phyloP scores from a whole-genome alignment of 2,797 vertebrate species.

The Myotis pilosus region DNA sequence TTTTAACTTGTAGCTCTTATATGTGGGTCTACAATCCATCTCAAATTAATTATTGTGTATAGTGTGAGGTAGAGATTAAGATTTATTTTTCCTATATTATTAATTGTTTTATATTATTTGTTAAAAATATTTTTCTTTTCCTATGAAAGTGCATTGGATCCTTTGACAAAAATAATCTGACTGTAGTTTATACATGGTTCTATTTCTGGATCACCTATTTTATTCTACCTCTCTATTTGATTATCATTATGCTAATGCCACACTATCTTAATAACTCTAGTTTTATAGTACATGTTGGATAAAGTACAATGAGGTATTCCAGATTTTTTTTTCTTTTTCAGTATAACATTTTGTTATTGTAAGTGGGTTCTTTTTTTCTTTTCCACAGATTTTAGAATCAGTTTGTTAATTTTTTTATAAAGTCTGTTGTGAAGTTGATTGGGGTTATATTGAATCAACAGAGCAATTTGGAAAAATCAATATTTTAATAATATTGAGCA shows the following conservation, averaged over 20 bases:
- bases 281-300: too few relatives aligned
- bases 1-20: background rate
- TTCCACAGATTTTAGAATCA: background rate
- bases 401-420: background rate
- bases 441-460: background rate
- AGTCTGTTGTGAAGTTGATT: background rate
- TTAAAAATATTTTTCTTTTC: background rate
- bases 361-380: background rate
- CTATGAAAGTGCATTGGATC: background rate
- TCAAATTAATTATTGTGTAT: background rate
- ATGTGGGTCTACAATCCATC: background rate
- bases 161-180: background rate
- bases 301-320: background rate
- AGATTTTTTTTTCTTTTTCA: background rate
- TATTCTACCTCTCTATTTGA: background rate
- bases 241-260: background rate
- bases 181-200: background rate
- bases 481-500: background rate
- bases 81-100: background rate
- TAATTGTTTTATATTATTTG: background rate
- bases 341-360: background rate
- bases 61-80: background rate
- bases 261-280: background rate
- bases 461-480: background rate
- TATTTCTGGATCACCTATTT: background rate